Base-by-base conservation (phyloP, 2,888 invertebrate genomes). In the Melanotus villosus region DNA sequence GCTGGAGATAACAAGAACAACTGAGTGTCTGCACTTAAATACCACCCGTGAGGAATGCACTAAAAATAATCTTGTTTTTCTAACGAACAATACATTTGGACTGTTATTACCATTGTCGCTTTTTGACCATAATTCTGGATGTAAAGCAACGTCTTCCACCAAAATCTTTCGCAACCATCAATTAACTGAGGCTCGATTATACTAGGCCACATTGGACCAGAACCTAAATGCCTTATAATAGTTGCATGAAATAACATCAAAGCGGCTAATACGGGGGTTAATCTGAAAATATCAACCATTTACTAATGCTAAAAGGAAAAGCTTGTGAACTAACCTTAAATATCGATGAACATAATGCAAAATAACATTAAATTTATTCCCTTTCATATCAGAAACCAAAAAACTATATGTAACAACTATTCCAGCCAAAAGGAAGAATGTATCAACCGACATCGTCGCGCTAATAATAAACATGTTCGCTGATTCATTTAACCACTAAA, bases 1-100 rank as follows among this genome's bases (percentile, higher is more conserved):
- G 86, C 34, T 1, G 86, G 86, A 0, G 86, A 85, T 30, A 85
- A 75, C 72, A 83, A 80, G 71, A 83, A 86, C 58, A 84, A 81
- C 68, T 85, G 84, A 83, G 85, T 85, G 60, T 87, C 86, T 36
- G 85, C 84, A 1, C 84, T 83, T 16, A 87, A 76, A 72, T 86
- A 87, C 87, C 87, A 87, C 3, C 84, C 81, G 71, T 85, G 86
- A 57, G 81, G 75, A 71, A 86, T 76, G 70, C 86, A 86, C 84
- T 81, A 56, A 68, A 77, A 66, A 23, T 12, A 23, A 23, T 26
- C 26, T 3, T 26, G 26, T 5, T 3, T 5, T 26, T 26, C 7
- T 5, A 26, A 5, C 7, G 7, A 26, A 5, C 26, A 26, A 5
- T 7, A 26, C 26, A 26, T 26, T 26, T 3, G 3, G 3, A 16